Conservation (phyloP, 2,888 invertebrate genomes). For the Drosophila monieri region DNA sequence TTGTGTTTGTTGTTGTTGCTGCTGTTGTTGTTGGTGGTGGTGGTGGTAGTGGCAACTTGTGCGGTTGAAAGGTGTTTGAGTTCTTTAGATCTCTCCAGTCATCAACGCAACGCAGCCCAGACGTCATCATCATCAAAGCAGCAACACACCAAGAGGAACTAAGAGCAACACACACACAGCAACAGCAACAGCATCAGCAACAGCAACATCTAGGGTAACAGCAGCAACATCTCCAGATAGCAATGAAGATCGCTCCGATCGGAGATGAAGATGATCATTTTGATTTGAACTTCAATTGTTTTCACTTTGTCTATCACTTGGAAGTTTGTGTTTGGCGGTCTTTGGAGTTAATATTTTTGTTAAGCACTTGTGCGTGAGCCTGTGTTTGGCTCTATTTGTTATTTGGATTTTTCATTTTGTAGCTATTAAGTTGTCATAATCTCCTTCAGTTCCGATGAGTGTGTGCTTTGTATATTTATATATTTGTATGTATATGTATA, state of each 20-base stretch:
- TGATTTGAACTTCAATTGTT: conserved; percentile 71
- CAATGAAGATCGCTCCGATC: conserved; percentile 35
- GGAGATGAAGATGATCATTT: conserved; percentile 45
- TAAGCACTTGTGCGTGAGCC: conserved; percentile 43
- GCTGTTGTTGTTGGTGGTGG: conserved; percentile 41
- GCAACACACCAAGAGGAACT: conserved; percentile 7
- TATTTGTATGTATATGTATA: conserved; percentile 20
- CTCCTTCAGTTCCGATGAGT: conserved; percentile 55
- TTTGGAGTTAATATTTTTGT: conserved; percentile 56
- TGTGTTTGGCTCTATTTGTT: conserved; percentile 71
- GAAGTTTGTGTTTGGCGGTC: conserved; percentile 63
- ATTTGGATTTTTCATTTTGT: conserved; percentile 55
- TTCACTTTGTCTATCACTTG: conserved; percentile 67
- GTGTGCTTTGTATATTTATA: conserved; percentile 8
- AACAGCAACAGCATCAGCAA: not conserved
- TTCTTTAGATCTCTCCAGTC: conserved; percentile 77
- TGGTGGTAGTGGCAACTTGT: conserved; percentile 69
- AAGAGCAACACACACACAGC: not conserved
- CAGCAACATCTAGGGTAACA: conserved; percentile 29
- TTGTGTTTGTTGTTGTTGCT: conserved; percentile 25
- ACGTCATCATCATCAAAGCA: conserved; percentile 65
- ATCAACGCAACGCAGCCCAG: conserved; percentile 65
- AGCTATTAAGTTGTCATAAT: conserved; percentile 76
- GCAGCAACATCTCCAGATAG: conserved; percentile 32
- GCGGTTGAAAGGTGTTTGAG: conserved; percentile 79